Evolutionary conservation across 2,797 vertebrate species (phyloP), one percentile per base, ranked within the genome.

Genomic region (Picus viridis): DNA sequence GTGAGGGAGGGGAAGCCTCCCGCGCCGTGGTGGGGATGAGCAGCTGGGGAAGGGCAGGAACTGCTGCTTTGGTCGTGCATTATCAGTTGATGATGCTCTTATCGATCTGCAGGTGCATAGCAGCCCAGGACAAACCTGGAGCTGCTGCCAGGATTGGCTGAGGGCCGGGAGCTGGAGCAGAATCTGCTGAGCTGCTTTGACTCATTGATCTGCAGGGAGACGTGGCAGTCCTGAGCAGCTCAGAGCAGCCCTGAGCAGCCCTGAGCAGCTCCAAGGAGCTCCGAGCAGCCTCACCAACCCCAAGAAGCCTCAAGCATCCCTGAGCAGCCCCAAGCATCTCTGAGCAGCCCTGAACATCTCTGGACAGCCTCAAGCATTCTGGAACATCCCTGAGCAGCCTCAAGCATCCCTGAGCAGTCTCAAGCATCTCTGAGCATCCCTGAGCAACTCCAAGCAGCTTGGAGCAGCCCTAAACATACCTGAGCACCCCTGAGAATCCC

Each of bases 191-290:
- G 16, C 12, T 1, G 2, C 41, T 54, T 47, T 7, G 17, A 0
- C 41, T 84, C 56, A 2, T 15, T 24, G 59, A 45, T 24, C 64
- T 30, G 53, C 26, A 23, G 68, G 68, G 58, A 63, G 14, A 57
- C 27, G 43, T 16, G 16, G n/a, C 43, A 80, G 18, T 56, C 19
- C 32, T 2, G 2, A 45, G 0, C 19, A 51, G 16, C 26, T 20
- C 20, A 3, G 7, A 30, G 0, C 11, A 57, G 4, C 13, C 23
- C 10, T 17, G 7, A 30, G 0, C 11, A 57, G 4, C 13, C 23
- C 10, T 17, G 18, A n/a, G 5, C 47, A 53, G 2, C 43, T n/a
- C 56, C 5, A 12, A 73, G 39, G 20, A 7, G 6, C 59, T 29
- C 18, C 3, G 1, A 57, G 2, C 24, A 30, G 49, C 7, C 49